A percentile compares a stretch with the other conserved stretches of the same genome.
These are phyloP conservation scores for Regulus satrapa DNA, from an alignment of 2,113 vertebrate genomes.

Conservation along the genomic window DNA sequence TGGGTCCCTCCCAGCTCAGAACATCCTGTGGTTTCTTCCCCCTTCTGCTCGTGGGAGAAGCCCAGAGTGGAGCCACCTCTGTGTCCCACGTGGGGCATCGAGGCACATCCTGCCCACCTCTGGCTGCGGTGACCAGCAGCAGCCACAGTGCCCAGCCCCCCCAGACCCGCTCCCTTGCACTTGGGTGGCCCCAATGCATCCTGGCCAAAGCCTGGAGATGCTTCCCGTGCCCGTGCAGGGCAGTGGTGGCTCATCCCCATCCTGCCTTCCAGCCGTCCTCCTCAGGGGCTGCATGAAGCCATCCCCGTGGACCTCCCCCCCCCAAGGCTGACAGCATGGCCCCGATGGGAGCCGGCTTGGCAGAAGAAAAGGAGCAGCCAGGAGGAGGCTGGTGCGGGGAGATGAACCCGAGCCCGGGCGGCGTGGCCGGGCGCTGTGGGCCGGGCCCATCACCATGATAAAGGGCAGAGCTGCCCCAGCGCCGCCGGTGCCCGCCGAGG, in stretches of 20 bases:
- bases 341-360: neutral
- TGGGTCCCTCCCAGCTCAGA: neutral
- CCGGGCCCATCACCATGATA: conserved; percentile 1
- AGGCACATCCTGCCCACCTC: neutral
- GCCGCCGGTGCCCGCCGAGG: neutral
- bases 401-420: neutral
- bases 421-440: neutral
- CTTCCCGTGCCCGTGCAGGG: fast-evolving
- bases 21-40: neutral
- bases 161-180: fast-evolving
- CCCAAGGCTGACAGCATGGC: neutral
- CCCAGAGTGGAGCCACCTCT: neutral
- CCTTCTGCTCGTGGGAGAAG: fast-evolving
- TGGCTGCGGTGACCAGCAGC: fast-evolving
- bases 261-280: neutral
- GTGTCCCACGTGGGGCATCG: fast-evolving
- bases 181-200: neutral
- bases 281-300: neutral
- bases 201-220: neutral
- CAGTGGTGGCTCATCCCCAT: neutral
- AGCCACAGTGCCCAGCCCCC: fast-evolving
- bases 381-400: neutral
- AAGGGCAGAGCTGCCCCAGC: neutral
- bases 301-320: neutral
- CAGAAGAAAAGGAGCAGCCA: neutral